These are phyloP conservation scores for Aporophyla nigra DNA, from an alignment of 2,888 invertebrate genomes.

Conservation along the genomic window DNA sequence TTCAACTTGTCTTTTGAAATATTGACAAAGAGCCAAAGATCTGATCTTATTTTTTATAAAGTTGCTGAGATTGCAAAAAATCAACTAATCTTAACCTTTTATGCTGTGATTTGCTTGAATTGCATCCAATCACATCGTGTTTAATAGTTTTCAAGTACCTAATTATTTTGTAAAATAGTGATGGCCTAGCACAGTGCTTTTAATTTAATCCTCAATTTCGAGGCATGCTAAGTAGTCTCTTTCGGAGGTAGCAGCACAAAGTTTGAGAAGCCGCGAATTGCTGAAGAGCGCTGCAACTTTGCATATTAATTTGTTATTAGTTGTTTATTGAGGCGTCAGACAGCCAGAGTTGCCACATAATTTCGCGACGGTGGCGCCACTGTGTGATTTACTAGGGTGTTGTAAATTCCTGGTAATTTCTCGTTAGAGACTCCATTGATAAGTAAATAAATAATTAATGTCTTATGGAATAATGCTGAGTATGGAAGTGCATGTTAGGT, in stretches of 20 bases:
- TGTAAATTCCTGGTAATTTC: neutral
- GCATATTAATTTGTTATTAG: constrained; percentile 71
- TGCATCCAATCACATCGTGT: neutral
- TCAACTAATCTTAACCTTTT: neutral
- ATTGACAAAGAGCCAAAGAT: neutral
- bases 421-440: too few species aligned
- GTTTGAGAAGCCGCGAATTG: constrained; percentile 30
- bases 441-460: too few species aligned
- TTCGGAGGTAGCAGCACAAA: constrained; percentile 7
- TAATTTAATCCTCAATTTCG: constrained; percentile 1
- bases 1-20: neutral
- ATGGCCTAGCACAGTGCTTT: neutral
- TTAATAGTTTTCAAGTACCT: neutral
- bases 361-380: constrained; percentile 1
- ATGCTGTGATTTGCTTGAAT: neutral
- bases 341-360: constrained; percentile 55
- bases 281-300: constrained; percentile 53
- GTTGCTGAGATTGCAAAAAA: neutral
- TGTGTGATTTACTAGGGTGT: neutral
- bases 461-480: too few species aligned
- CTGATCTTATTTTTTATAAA: neutral
- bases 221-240: constrained; percentile 3
- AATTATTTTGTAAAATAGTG: neutral
- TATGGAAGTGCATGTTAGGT: too few species aligned
- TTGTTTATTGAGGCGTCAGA: constrained; percentile 66